Evolutionary conservation across 2,113 vertebrate genomes (phyloP), one percentile per base, ranked within the genome.

Genomic region (Mirza zaza): DNA sequence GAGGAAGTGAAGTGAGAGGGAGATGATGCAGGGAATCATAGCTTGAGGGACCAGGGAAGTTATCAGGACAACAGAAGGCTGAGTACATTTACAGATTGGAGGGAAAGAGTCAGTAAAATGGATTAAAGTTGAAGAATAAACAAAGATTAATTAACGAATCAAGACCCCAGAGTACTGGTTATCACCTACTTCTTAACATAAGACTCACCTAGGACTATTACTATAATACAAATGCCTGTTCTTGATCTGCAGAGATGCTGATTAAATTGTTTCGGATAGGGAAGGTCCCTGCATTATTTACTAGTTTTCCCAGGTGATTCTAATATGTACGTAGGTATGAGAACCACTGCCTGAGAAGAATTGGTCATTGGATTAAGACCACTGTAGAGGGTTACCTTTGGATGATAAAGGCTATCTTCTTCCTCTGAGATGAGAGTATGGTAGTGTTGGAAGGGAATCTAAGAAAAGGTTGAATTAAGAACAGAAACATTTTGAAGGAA

Each of bases 61-160:
- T 75, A 65, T 71, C 79, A 71, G 79, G 50, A 84, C 67, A 90
- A 75, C 9, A 59, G 65, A 65, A 21, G n/a, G 21, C 29, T 77
- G 59, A 86, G 32, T 48, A 63, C 45, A 34, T 70, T 89, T 85
- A 50, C 23, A 34, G 32, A 8, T 63, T 92, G 52, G 45, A 8
- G 27, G 52, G n/a, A 90, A 93, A 39, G 12, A 93, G 76, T 8
- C 79, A 76, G 32, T 57, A 71, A 86, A 87, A 68, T n/a, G n/a
- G 15, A 90, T 82, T 91, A 83, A 84, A 76, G 23, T n/a, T 94
- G 13, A 93, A 81, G 59, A 67, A 50, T 83, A 84, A 68, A 59
- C n/a, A 82, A 94, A 82, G n/a, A 10, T 65, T 75, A 94, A 76
- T 84, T 52, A 93, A 83, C 17, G 70, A 82, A 59, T 85, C 17